Evolutionary conservation across 2,888 invertebrate species (phyloP), one percentile per base, ranked within the genome.

Genomic region (Empis livida): DNA sequence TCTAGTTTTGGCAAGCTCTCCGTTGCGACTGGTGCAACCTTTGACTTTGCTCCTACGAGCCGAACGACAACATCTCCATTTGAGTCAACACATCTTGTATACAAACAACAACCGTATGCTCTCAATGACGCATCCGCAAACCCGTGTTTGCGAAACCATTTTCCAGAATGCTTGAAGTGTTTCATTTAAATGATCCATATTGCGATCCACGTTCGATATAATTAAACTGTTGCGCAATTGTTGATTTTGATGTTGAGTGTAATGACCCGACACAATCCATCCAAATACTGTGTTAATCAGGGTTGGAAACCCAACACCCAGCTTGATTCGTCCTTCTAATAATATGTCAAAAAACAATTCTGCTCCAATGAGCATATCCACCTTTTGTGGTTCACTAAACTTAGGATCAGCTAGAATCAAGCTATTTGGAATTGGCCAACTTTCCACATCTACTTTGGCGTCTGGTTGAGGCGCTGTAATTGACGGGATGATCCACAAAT

Each of bases 71-170:
- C 11, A 9, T 15, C 15, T 14, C 43, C 41, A 3, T 44, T 37
- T 1, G n/a, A 17, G 11, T 37, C 43, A n/a, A 40, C 41, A 20
- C 40, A 20, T 37, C 48, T 46, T 30, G 39, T 16, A 15, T 48
- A 47, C 14, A 47, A 43, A 17, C 49, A 51, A 38, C 51, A 49
- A 10, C 50, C 52, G 48, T 47, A 50, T 30, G 51, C 52, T 35
- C 45, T 49, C 15, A 45, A 45, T n/a, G 49, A 47, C 10, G 49
- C 50, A 35, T 52, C 50, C 1, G 48, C 37, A 37, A 51, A 51
- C 14, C 51, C 49, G 44, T 52, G 49, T 23, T 5, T 17, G 16
- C 17, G 17, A 8, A 5, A 5, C 39, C 10, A 39, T 39, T 17
- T 17, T 17, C 39, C 39, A 39, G 14, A 39, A 39, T 17, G 11